Evolutionary conservation across 2,888 invertebrate genomes (phyloP).

Genomic region (Mactromeris polynyma): DNA sequence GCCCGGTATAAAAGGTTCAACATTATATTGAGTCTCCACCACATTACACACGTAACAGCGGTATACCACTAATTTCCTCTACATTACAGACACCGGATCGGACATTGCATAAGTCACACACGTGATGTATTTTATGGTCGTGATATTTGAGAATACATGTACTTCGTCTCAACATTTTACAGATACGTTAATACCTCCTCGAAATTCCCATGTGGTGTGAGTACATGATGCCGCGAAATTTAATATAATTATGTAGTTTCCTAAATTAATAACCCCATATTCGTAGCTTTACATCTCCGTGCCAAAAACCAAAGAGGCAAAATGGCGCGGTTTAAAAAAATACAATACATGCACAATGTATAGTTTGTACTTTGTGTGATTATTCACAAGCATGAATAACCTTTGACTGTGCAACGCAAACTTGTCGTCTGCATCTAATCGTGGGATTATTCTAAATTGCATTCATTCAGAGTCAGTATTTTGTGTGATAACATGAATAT

Average conservation of each 20-base stretch:
- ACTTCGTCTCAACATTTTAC: neutral
- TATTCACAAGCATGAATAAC: neutral
- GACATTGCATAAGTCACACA: neutral
- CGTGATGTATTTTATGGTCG: neutral
- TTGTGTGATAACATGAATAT: neutral
- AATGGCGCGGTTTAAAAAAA: neutral
- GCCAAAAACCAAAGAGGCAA: neutral
- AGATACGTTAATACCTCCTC: neutral
- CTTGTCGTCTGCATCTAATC: neutral
- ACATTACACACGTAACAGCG: neutral
- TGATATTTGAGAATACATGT: neutral
- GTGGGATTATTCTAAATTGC: conserved; percentile 3
- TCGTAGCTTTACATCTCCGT: neutral
- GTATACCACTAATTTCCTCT: neutral
- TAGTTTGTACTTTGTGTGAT: neutral
- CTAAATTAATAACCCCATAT: neutral
- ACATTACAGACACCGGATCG: neutral
- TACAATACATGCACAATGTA: neutral
- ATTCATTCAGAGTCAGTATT: neutral
- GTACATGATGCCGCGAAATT: neutral
- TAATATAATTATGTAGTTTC: neutral
- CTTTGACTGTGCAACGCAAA: neutral
- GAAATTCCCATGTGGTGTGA: neutral
- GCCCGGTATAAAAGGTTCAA: too few species aligned
- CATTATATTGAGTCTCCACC: too few species aligned